Conservation (phyloP, 2,113 vertebrate species). For the Canis aureus region DNA sequence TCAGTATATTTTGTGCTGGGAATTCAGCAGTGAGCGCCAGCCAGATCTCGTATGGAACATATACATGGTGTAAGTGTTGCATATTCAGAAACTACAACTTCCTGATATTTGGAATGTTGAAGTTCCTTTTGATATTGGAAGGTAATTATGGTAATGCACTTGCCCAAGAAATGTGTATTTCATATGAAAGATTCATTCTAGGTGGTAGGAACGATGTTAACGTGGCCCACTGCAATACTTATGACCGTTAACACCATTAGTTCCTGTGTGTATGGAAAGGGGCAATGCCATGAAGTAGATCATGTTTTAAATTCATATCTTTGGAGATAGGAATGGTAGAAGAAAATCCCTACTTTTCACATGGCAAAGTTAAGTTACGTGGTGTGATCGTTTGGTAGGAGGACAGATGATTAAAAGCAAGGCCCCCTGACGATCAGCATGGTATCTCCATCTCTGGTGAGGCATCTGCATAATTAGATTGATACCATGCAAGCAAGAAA, state of each 20-base stretch:
- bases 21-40: not conserved
- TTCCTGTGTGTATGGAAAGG: not conserved
- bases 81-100: not conserved
- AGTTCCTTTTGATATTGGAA: conserved; percentile 11
- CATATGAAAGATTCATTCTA: not conserved
- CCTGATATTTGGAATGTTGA: not conserved
- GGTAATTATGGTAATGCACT: not conserved
- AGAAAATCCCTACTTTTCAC: not conserved
- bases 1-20: not conserved
- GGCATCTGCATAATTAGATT: not conserved
- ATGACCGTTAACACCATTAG: not conserved
- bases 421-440: not conserved
- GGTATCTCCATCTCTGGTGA: not conserved
- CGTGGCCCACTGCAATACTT: no score
- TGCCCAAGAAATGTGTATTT: not conserved
- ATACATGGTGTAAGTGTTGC: not conserved
- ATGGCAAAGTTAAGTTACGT: not conserved
- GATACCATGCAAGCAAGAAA: not conserved
- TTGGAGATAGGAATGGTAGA: not conserved
- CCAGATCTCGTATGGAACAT: not conserved
- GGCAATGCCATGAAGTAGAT: not conserved
- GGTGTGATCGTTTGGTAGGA: not conserved
- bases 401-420: not conserved
- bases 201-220: not conserved
- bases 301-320: not conserved